Percentiles rank a stretch among this genome's conserved stretches.
phyloP scores from a whole-genome alignment of 2,888 invertebrate genomes.

The Oxycera nigricornis region DNA sequence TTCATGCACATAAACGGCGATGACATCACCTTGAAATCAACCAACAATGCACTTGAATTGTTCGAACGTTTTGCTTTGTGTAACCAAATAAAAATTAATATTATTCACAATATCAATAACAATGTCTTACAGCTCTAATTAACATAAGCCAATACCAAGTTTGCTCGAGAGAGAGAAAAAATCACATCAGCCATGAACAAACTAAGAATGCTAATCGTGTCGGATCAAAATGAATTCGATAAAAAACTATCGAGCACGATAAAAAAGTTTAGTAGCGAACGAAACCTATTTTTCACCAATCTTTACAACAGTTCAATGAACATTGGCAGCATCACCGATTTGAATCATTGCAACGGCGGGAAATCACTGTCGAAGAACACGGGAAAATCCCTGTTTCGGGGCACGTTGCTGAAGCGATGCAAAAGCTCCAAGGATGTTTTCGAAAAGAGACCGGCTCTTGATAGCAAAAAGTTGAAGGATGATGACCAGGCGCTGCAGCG shows the following conservation, averaged over 20 bases:
- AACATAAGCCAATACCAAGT: background rate
- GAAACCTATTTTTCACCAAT: slow-evolving; percentile 47
- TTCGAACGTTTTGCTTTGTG: background rate
- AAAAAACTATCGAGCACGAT: slow-evolving; percentile 46
- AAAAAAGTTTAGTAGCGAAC: slow-evolving; percentile 47
- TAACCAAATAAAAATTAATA: background rate
- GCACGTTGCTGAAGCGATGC: slow-evolving; percentile 46
- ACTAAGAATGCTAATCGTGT: slow-evolving; percentile 44
- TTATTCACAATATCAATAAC: background rate
- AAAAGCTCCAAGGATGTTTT: slow-evolving; percentile 48
- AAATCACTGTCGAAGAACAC: slow-evolving; percentile 29
- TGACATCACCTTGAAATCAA: too few species aligned
- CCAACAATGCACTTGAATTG: background rate
- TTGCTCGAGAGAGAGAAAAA: background rate
- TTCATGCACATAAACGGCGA: too few species aligned
- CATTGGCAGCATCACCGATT: slow-evolving; percentile 45
- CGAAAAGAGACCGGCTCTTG: background rate
- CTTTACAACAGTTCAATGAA: slow-evolving; percentile 46
- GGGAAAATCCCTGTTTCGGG: slow-evolving; percentile 46
- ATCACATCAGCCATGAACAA: slow-evolving; percentile 45
- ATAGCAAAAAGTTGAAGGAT: slow-evolving; percentile 33
- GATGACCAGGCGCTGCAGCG: slow-evolving; percentile 20
- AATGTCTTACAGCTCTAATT: background rate
- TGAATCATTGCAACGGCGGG: slow-evolving; percentile 28
- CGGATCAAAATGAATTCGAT: slow-evolving; percentile 47